These are phyloP conservation scores for Atherinomorus stipes DNA, from an alignment of 2,113 vertebrate species.

Conservation along the genomic window DNA sequence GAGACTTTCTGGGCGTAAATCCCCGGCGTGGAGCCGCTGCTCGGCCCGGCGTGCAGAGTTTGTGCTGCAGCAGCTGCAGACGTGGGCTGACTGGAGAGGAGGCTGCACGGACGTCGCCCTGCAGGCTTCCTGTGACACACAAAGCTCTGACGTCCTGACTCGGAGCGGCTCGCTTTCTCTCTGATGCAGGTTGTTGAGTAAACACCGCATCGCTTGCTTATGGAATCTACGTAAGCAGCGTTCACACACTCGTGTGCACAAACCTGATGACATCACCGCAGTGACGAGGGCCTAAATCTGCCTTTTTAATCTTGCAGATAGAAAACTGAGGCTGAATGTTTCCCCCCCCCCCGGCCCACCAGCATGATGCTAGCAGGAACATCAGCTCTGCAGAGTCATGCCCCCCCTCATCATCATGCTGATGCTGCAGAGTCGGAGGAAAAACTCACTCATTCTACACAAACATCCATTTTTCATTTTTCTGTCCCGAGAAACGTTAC, in stretches of 20 bases:
- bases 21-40: no score
- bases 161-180: conserved; percentile 9
- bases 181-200: conserved; percentile 3
- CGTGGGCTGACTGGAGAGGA: conserved; percentile 26
- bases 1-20: conserved; percentile 9
- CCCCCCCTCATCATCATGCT: conserved; percentile 4
- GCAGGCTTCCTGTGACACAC: conserved; percentile 70
- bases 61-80: conserved; percentile 49
- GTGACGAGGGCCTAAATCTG: background rate
- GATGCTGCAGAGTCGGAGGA: background rate
- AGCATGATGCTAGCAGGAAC: background rate
- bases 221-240: conserved; percentile 34
- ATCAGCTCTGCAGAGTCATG: conserved; percentile 6
- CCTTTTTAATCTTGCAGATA: background rate
- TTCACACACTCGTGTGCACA: background rate
- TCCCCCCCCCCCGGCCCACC: background rate
- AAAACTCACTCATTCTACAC: no score
- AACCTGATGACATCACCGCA: background rate
- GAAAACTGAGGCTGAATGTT: background rate
- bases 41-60: conserved; percentile 46
- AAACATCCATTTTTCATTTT: no score
- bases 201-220: conserved; percentile 27
- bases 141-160: conserved; percentile 28
- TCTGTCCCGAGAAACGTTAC: no score
- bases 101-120: background rate